phyloP scores from a whole-genome alignment of 1,140 invertebrate genomes.

The Wasmannia auropunctata region DNA sequence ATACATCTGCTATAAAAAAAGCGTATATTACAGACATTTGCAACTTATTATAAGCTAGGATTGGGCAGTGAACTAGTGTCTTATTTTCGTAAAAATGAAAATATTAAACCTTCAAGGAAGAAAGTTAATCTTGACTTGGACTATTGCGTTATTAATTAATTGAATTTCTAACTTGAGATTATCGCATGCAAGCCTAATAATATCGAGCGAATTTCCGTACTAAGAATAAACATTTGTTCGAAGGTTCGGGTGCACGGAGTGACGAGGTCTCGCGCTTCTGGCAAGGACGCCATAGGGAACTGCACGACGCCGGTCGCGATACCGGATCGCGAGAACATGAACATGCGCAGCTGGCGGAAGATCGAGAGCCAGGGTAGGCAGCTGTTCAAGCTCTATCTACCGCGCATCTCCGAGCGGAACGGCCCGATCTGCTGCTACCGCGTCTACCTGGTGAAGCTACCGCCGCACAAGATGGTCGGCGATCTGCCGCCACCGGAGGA shows the following conservation, averaged over 20 bases:
- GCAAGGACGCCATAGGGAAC: conserved; percentile 86
- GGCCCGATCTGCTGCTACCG: conserved; percentile 95
- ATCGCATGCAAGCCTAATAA: neutral
- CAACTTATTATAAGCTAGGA: too few species aligned
- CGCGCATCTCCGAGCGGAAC: conserved; percentile 92
- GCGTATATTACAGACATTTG: too few species aligned
- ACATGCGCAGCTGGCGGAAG: conserved; percentile 90
- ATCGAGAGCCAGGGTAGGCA: conserved; percentile 88
- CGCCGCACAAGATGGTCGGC: conserved; percentile 87
- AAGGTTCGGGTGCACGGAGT: conserved; percentile 87
- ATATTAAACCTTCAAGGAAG: too few species aligned
- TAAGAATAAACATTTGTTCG: conserved; percentile 15
- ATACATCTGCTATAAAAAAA: too few species aligned
- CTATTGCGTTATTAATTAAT: too few species aligned
- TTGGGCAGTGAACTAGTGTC: too few species aligned
- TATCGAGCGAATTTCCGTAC: neutral
- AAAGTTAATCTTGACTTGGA: too few species aligned
- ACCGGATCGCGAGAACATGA: conserved; percentile 88
- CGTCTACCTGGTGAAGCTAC: conserved; percentile 91
- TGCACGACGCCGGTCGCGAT: conserved; percentile 90
- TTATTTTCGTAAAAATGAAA: too few species aligned
- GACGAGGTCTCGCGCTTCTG: conserved; percentile 89
- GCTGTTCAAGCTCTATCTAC: conserved; percentile 90
- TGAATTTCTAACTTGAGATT: neutral
- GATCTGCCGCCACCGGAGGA: conserved; percentile 89